phyloP scores from a whole-genome alignment of 2,888 invertebrate genomes.

The Balanococcus diminutus region DNA sequence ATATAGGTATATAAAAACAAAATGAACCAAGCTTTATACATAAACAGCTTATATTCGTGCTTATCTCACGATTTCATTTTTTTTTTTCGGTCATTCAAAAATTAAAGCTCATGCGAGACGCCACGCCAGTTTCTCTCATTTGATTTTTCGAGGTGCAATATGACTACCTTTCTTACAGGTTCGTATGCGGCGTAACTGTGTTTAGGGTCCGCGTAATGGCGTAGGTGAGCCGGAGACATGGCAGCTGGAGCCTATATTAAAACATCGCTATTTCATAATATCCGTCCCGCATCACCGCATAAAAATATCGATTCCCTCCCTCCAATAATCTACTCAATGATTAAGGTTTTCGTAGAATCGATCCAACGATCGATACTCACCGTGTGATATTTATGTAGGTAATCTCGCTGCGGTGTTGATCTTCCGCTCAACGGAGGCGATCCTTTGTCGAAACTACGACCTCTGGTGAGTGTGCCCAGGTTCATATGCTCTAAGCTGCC shows the following conservation, averaged over 20 bases:
- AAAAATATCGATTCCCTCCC: neutral
- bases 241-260: conserved; percentile 87
- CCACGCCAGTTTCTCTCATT: conserved; percentile 9
- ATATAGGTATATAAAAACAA: no score
- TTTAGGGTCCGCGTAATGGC: conserved; percentile 71
- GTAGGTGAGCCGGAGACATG: conserved; percentile 86
- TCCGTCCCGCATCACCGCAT: neutral
- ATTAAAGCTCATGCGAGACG: conserved; percentile 31
- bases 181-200: conserved; percentile 70
- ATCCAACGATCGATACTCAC: conserved; percentile 67
- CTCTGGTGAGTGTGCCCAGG: conserved; percentile 70
- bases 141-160: neutral
- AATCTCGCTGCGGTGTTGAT: conserved; percentile 84
- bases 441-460: conserved; percentile 72
- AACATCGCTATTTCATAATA: conserved; percentile 52
- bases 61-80: conserved; percentile 9
- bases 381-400: conserved; percentile 94
- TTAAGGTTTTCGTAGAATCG: neutral
- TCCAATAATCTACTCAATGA: neutral
- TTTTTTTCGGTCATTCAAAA: neutral
- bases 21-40: neutral
- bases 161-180: conserved; percentile 75
- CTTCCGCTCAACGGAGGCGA: conserved; percentile 89
- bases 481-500: conserved; percentile 96
- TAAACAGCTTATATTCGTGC: neutral